Base-by-base conservation (phyloP, 2,888 invertebrate genomes). In the Hesperia comma region DNA sequence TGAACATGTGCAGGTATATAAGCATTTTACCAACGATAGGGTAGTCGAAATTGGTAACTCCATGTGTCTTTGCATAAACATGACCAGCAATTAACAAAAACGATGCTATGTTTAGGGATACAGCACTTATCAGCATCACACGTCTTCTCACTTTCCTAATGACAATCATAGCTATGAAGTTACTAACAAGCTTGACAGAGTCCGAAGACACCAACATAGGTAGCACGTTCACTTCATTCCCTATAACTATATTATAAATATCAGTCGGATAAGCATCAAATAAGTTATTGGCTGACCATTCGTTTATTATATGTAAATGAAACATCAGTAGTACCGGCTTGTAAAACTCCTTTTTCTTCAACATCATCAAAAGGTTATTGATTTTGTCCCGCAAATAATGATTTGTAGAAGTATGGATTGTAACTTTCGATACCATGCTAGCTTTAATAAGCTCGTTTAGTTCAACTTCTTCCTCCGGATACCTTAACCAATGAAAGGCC, bases 251-350 rank as follows among this genome's bases (percentile, higher is more conserved):
- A 8, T 83, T 79, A 69, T 95, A 91, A 41, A 95, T 94, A 55
- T 90, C 87, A 0, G 95, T 94, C 0, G 95, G 94, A 77, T 95
- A 95, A 4, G 95, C 94, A 0, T 94, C 93, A 70, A 96, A 92
- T 0, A 94, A 94, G 68, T 95, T 95, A 3, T 94, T 93, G 0
- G 95, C 95, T 1, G 94, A 92, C 71, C 95, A 94, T 73, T 95
- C 95, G 49, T 94, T 93, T 73, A 94, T 93, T 0, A 93, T 88
- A 70, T 95, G 95, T n/a, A 95, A 93, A 2, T 93, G 89, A 55
- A 94, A 89, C 79, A 95, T 91, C 19, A 95, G 84, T 1, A 90
- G 79, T 12, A 95, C 86, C 0, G 94, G 94, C 73, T 90, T 93
- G 61, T 92, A 79, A 74, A 95, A 94, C 70, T 91, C 90, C 15